Evolutionary conservation across 2,888 invertebrate genomes (phyloP), one percentile per base, ranked within the genome.

Genomic region (Aphodius granarius): DNA sequence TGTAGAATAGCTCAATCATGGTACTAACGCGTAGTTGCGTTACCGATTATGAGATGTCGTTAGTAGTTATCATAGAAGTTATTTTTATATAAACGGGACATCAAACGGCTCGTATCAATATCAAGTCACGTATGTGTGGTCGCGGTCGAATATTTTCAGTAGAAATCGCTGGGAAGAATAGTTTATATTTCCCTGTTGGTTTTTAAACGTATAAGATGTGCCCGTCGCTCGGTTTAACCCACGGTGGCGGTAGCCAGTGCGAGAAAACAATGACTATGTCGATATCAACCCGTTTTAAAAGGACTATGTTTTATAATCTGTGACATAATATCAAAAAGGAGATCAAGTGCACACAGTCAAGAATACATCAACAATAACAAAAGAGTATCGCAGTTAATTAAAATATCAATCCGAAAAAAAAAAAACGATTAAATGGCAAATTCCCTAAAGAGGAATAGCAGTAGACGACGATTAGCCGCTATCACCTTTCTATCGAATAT

Each of bases 401-500:
- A 21, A 64, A 5, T 13, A 62, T 15, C 22, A 5, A 66, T 18
- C 65, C 20, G 17, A 74, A 75, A 75, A 73, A 43, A 72, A 16
- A 17, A 74, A 23, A 64, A 66, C 13, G 64, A 75, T 79, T 81
- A 78, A 78, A 90, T 90, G 90, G 89, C 90, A 88, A 88, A 87
- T 83, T 88, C 89, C 82, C 82, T 89, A 80, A 89, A 89, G 85
- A 88, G 89, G 82, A 89, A 88, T 84, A 92, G 93, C 88, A 94
- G 94, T 84, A 92, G 95, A 85, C 91, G 96, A 88, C 92, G 96
- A 87, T 91, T 97, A 83, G 96, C 97, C 85, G 98, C 98, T 82
- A 92, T 97, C 84, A 95, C 96, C 85, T 98, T 98, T 90, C 90
- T 98, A 82, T 94, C 97, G 74, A 98, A 97, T 89, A 98, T 98